These are phyloP conservation scores for Perccottus glenii DNA, from an alignment of 2,113 vertebrate species.

Conservation along the genomic window DNA sequence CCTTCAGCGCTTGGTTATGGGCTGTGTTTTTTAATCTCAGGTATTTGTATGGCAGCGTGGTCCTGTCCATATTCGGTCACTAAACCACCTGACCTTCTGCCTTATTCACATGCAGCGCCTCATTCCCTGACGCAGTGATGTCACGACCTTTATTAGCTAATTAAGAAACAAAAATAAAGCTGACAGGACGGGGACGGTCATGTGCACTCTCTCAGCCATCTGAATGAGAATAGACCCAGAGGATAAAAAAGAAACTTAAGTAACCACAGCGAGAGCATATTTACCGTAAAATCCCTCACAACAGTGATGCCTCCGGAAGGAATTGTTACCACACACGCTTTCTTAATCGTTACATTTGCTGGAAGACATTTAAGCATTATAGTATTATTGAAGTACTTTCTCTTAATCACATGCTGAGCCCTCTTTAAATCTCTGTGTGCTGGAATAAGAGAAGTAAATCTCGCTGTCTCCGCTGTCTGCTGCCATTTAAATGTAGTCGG, in stretches of 20 bases:
- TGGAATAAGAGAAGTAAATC: slow-evolving; percentile 66
- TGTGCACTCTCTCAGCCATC: not conserved
- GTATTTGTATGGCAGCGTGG: slow-evolving; percentile 62
- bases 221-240: slow-evolving; percentile 5
- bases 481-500: slow-evolving; percentile 57
- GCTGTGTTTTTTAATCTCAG: slow-evolving; percentile 21
- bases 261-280: slow-evolving; percentile 20
- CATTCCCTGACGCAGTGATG: slow-evolving; percentile 83
- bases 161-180: slow-evolving; percentile 98
- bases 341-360: slow-evolving; percentile 45
- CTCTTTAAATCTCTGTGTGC: slow-evolving; percentile 65
- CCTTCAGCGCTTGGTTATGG: not conserved
- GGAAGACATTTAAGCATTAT: slow-evolving; percentile 59
- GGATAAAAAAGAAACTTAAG: slow-evolving; percentile 35
- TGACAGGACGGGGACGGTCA: slow-evolving; percentile 77
- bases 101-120: slow-evolving; percentile 68
- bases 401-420: slow-evolving; percentile 72
- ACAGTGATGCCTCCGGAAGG: not conserved
- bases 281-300: slow-evolving; percentile 11
- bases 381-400: slow-evolving; percentile 59
- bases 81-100: slow-evolving; percentile 70
- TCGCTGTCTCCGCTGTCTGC: slow-evolving; percentile 59
- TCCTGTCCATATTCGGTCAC: slow-evolving; percentile 68
- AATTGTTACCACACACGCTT: slow-evolving; percentile 17
- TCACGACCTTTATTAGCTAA: slow-evolving; percentile 96